Base-by-base conservation (phyloP, 2,113 vertebrate genomes). In the Sinocyclocheilus grahami region DNA sequence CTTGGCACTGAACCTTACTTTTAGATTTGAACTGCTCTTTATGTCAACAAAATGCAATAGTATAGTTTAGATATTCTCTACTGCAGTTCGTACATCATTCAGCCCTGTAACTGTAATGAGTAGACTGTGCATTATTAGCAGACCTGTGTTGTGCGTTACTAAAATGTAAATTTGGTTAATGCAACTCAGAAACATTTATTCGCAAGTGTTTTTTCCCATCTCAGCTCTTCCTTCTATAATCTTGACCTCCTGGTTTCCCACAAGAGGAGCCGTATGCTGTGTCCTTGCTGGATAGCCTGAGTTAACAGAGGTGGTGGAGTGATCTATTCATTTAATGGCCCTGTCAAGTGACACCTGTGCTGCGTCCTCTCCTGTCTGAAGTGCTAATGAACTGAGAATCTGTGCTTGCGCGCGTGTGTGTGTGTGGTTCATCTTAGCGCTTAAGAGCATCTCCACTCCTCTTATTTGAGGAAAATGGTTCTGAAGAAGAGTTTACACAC, bases 271-370 rank as follows among this genome's bases (percentile, higher is more conserved):
- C 86, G 93, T 92, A 82, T 91, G 86, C 82, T 6, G 85, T 94
- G 91, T 94, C 93, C 94, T 95, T 94, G 93, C 92, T 89, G 91
- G 91, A 92, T 92, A 89, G 90, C 90, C 90, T 87, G 89, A 90
- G 85, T 92, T 91, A 90, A 86, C 91, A 86, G 89, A 88, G 89
- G 92, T 90, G 85, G 90, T 90, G 91, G 91, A 92, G 94, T 94
- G 93, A 94, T 94, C 93, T 90, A 94, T 94, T 94, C 92, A 92
- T 88, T 94, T 95, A 95, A 95, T 95, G 94, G 93, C 92, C 90
- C 93, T 95, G 94, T 95, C 95, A 95, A 94, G 92, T 95, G 94
- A 94, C 94, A 94, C 94, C 94, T 94, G 94, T 94, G 93, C 94
- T 93, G 87, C 90, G 91, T 93, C 93, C 93, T 93, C 91, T 92